Evolutionary conservation across 2,888 invertebrate genomes (phyloP).

Genomic region (Thereva unica): DNA sequence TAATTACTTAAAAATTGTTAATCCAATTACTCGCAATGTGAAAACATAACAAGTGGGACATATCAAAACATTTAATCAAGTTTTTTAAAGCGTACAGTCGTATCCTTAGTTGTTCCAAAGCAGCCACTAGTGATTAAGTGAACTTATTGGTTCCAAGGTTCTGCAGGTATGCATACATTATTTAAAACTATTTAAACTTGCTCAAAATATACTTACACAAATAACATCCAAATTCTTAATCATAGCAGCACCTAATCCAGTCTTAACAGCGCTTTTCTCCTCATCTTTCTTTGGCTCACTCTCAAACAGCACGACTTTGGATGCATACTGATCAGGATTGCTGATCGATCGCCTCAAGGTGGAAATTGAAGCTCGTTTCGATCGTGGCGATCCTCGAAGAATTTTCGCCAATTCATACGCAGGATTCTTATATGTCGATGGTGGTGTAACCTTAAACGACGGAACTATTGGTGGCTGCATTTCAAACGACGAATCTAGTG

Average conservation of each 20-base stretch:
- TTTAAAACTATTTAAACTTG: not conserved
- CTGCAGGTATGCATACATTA: too few relatives aligned
- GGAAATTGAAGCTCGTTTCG: slow-evolving; percentile 54
- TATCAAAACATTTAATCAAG: too few relatives aligned
- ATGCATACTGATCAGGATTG: slow-evolving; percentile 53
- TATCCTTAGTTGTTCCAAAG: too few relatives aligned
- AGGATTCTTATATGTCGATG: slow-evolving; percentile 45
- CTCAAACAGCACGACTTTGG: slow-evolving; percentile 6
- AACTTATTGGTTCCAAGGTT: too few relatives aligned
- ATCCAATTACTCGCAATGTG: too few relatives aligned
- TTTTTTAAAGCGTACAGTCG: too few relatives aligned
- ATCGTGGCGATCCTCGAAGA: slow-evolving; percentile 51
- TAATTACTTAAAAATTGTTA: too few relatives aligned
- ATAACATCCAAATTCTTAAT: slow-evolving; percentile 49
- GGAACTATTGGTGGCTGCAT: slow-evolving; percentile 55
- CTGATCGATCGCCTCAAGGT: slow-evolving; percentile 54
- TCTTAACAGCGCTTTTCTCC: slow-evolving; percentile 17
- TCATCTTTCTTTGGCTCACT: slow-evolving; percentile 21
- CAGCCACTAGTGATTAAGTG: too few relatives aligned
- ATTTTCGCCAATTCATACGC: slow-evolving; percentile 54
- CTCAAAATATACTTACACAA: slow-evolving; percentile 51
- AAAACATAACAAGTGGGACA: too few relatives aligned
- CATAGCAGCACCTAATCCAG: slow-evolving; percentile 46
- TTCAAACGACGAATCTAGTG: slow-evolving; percentile 54
- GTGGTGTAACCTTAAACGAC: slow-evolving; percentile 54